Conservation (phyloP, 2,888 invertebrate species). For the Lasioglossum malachurum region DNA sequence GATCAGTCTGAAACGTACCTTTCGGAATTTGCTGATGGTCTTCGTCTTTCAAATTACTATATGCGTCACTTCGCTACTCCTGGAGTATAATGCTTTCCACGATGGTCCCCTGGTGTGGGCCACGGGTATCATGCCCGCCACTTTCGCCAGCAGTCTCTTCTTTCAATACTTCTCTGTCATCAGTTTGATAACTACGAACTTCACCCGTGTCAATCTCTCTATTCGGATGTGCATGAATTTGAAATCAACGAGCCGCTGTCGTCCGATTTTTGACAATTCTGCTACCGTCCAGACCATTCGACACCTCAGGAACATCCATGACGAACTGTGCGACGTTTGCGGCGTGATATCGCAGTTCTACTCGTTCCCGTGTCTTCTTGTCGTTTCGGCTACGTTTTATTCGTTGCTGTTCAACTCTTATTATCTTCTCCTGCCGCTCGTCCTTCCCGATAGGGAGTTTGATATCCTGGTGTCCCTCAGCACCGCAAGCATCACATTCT, state of each 20-base stretch:
- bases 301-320: conserved; percentile 52
- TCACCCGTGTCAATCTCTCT: conserved; percentile 53
- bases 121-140: conserved; percentile 28
- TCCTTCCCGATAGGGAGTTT: neutral
- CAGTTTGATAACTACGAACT: conserved; percentile 37
- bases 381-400: conserved; percentile 33
- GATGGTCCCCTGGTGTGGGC: neutral
- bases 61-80: neutral
- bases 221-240: conserved; percentile 2
- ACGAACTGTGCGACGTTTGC: conserved; percentile 56
- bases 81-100: conserved; percentile 7
- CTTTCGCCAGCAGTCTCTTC: conserved; percentile 46
- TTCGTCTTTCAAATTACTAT: neutral
- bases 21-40: neutral
- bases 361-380: conserved; percentile 55
- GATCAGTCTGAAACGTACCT: conserved; percentile 9
- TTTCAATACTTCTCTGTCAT: conserved; percentile 63
- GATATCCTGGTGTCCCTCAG: neutral
- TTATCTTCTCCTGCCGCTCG: conserved; percentile 30
- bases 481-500: conserved; percentile 19
- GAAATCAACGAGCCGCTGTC: conserved; percentile 4
- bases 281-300: conserved; percentile 32
- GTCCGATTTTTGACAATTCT: conserved; percentile 33
- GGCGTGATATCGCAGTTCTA: conserved; percentile 62
- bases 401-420: conserved; percentile 61